These are phyloP conservation scores for Myotis davidii DNA, from an alignment of 2,113 vertebrate genomes.

Conservation along the genomic window DNA sequence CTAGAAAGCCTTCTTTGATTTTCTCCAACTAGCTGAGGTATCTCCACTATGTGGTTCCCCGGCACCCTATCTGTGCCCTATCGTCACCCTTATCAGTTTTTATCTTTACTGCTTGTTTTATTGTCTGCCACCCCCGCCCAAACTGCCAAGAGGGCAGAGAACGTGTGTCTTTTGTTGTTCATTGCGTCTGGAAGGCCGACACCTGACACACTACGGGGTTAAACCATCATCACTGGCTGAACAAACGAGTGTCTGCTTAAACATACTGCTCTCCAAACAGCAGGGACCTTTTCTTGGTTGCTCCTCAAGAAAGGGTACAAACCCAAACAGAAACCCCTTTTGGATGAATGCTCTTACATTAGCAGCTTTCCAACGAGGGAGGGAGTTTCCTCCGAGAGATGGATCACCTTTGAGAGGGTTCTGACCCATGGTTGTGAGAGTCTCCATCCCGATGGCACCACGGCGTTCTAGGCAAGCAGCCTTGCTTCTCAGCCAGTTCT, in stretches of 20 bases:
- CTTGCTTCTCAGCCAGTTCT: no score
- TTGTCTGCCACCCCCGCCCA: slow-evolving; percentile 16
- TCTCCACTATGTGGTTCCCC: neutral
- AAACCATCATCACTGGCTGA: neutral
- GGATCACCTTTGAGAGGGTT: neutral
- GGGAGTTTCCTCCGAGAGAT: neutral
- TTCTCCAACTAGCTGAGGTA: neutral
- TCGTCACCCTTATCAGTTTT: slow-evolving; percentile 22
- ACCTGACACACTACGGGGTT: neutral
- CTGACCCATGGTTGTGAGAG: neutral
- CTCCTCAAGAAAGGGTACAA: neutral
- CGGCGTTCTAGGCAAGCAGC: neutral
- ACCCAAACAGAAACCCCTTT: neutral
- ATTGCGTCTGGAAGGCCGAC: neutral
- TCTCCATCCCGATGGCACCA: neutral
- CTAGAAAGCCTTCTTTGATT: neutral
- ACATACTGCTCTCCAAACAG: neutral
- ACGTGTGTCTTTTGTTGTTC: neutral
- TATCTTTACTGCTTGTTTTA: slow-evolving; percentile 31
- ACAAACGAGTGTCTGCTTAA: neutral
- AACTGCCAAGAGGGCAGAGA: neutral
- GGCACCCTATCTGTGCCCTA: neutral
- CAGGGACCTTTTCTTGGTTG: neutral
- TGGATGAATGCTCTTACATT: neutral
- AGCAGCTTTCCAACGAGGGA: neutral